Base-by-base conservation (phyloP, 2,888 invertebrate genomes). In the Salpingus planirostris region DNA sequence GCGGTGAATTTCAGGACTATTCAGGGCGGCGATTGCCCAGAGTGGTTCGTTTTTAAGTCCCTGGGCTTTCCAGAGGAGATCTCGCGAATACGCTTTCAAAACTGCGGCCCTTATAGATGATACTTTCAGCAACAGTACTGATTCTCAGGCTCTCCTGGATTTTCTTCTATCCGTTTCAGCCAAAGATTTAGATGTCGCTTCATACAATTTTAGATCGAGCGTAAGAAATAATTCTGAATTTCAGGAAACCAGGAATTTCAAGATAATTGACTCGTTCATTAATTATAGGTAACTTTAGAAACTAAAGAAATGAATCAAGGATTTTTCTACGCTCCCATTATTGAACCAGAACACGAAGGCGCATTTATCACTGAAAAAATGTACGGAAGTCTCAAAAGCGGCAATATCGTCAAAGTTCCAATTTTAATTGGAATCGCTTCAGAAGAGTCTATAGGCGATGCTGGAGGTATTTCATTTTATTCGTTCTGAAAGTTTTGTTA, bases 361-460 rank as follows among this genome's bases (percentile, higher is more conserved):
- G 44, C 51, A 2, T 46, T 52, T 27, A 28, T 52, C 5, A 48
- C 47, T 3, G 36, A 41, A 8, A 36, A 33, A 2, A 46, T 44
- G 27, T 48, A 49, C 18, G 43, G 33, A 18, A 13, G 33, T 10
- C 32, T 48, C 2, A 24, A 37, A 13, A 23, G 29, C 8, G 49
- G 50, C n/a, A 22, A 38, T 10, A 39, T 50, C 3, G 41, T 43
- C 14, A 37, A 24, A 23, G 51, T 51, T 12, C 52, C 52, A 3
- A 25, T 45, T 18, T 11, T 52, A 6, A 46, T 49, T 7, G 51
- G 52, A 21, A 36, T 47, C 11, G 45, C 37, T 22, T 44, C 49
- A 1, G 49, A 51, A 29, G 49, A 51, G 31, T 33, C n/a, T 7
- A 8, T 18, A 18, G 5, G 5, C 18, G 18, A 18, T 18, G 5